Evolutionary conservation across 2,888 invertebrate genomes (phyloP).

Genomic region (Carpatolechia fugitivella): DNA sequence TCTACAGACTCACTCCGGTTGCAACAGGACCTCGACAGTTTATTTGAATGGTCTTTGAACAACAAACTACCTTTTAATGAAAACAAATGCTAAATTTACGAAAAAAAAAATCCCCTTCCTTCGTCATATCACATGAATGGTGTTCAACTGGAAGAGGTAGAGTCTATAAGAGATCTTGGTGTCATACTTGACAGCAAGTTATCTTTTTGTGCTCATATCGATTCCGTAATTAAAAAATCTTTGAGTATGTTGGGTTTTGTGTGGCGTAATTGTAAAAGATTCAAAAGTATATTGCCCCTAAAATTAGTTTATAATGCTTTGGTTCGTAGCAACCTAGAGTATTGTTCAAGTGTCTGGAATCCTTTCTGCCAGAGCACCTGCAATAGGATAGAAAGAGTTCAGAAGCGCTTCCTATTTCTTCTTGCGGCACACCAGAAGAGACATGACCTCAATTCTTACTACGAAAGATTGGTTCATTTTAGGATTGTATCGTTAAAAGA

Average conservation of each 20-base stretch:
- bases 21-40: neutral
- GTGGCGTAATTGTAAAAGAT: neutral
- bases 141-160: neutral
- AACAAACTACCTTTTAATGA: neutral
- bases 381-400: neutral
- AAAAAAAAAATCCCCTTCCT: neutral
- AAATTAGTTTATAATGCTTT: neutral
- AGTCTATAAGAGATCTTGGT: neutral
- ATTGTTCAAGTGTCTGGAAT: neutral
- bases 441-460: neutral
- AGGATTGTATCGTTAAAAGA: neutral
- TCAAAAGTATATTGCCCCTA: neutral
- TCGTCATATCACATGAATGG: neutral
- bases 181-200: neutral
- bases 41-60: neutral
- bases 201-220: neutral
- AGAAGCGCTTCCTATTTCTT: neutral
- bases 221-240: neutral
- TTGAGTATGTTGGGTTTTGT: neutral
- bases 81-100: neutral
- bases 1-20: neutral
- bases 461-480: neutral
- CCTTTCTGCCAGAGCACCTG: neutral
- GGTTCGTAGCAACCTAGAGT: neutral
- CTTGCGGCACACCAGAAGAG: neutral